These are phyloP conservation scores for Rhamnusium bicolor DNA, from an alignment of 2,888 invertebrate genomes.

Conservation along the genomic window DNA sequence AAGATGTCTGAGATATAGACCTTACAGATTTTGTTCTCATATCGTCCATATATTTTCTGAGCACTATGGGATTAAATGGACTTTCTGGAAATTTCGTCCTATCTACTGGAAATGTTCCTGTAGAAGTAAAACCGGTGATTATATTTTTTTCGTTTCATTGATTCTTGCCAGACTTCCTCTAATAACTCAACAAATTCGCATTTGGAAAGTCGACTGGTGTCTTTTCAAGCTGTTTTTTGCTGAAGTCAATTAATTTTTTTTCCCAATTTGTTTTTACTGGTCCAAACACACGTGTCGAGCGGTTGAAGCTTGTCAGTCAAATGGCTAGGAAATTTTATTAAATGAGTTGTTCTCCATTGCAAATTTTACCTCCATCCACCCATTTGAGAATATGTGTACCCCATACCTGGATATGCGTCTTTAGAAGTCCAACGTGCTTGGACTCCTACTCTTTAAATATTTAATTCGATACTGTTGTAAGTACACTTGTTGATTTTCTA, in stretches of 20 bases:
- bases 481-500: not conserved
- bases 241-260: not conserved
- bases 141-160: not conserved
- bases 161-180: not conserved
- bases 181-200: not conserved
- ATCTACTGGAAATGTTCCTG: not conserved
- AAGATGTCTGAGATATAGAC: no score
- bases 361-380: slow-evolving; percentile 17
- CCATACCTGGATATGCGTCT: not conserved
- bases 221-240: not conserved
- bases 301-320: not conserved
- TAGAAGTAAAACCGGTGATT: not conserved
- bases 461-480: not conserved
- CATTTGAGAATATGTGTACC: slow-evolving; percentile 17
- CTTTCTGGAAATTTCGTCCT: not conserved
- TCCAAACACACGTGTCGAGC: not conserved
- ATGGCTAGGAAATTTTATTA: not conserved
- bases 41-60: no score
- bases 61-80: not conserved
- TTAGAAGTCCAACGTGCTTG: not conserved
- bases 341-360: not conserved
- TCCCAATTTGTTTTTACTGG: not conserved
- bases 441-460: not conserved
- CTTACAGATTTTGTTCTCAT: no score
- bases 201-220: not conserved